Evolutionary conservation across 2,113 vertebrate genomes (phyloP).

Genomic region (Datnioides undecimradiatus): DNA sequence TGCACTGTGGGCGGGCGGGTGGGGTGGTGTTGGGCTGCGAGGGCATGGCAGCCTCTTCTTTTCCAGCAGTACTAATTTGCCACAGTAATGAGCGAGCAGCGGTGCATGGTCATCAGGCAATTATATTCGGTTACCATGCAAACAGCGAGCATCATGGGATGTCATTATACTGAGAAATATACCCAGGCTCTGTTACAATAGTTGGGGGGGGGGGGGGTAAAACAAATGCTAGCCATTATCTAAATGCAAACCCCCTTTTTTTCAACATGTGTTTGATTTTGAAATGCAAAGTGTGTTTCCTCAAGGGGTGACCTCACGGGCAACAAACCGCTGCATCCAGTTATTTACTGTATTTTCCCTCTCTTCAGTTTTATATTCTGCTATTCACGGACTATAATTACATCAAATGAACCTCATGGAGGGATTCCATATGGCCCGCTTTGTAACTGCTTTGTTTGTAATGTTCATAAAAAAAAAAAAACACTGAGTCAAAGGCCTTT

Average conservation of each 20-base stretch:
- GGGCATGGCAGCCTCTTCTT: conserved; percentile 53
- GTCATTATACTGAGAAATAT: conserved; percentile 76
- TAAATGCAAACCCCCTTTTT: conserved; percentile 19
- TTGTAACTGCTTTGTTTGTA: conserved; percentile 31
- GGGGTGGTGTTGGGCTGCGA: conserved; percentile 39
- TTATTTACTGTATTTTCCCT: neutral
- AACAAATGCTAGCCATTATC: conserved; percentile 57
- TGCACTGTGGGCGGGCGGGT: conserved; percentile 44
- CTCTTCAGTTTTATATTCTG: neutral
- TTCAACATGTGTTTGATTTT: conserved; percentile 28
- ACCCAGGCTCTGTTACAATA: conserved; percentile 57
- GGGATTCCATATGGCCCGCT: neutral
- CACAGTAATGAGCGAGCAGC: conserved; percentile 80
- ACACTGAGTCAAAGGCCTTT: neutral
- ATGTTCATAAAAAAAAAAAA: neutral
- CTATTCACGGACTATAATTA: conserved; percentile 34
- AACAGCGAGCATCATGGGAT: conserved; percentile 79
- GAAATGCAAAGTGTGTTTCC: conserved; percentile 26
- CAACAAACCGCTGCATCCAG: conserved; percentile 17
- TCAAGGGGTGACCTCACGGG: conserved; percentile 13
- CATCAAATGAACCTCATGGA: conserved; percentile 18
- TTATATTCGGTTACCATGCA: conserved; percentile 85
- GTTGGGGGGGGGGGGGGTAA: neutral
- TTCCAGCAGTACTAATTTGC: conserved; percentile 78
- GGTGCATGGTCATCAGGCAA: conserved; percentile 84